Conservation (phyloP, 37 sponge, comb jelly and placozoan species). For the Spongilla lacustris region DNA sequence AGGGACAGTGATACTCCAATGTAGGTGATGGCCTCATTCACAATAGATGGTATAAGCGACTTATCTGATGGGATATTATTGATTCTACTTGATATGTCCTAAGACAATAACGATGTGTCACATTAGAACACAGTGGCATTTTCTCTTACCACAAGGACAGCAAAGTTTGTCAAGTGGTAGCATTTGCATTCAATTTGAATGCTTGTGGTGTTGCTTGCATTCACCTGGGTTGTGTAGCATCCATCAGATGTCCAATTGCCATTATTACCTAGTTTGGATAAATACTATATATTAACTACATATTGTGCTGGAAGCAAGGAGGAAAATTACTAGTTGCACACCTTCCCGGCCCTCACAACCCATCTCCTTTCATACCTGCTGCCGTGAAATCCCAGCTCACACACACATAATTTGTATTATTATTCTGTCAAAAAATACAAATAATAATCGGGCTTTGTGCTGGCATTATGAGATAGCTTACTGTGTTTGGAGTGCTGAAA, state of each 20-base stretch:
- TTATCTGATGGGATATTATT: neutral
- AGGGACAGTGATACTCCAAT: slow-evolving; percentile 39
- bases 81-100: neutral
- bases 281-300: too few relatives aligned
- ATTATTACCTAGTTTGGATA: neutral
- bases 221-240: neutral
- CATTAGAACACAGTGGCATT: neutral
- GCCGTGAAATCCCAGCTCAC: slow-evolving; percentile 27
- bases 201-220: neutral
- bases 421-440: slow-evolving; percentile 7
- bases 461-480: too few relatives aligned
- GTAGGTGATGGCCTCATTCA: slow-evolving; percentile 10
- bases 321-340: too few relatives aligned
- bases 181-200: slow-evolving; percentile 28
- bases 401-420: slow-evolving; percentile 2
- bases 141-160: slow-evolving; percentile 60
- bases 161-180: slow-evolving; percentile 74
- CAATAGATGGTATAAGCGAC: too few relatives aligned
- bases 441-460: too few relatives aligned
- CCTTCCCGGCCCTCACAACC: too few relatives aligned
- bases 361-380: neutral
- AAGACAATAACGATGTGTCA: neutral
- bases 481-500: neutral
- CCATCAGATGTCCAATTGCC: slow-evolving; percentile 44
- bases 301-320: too few relatives aligned